Evolutionary conservation across 2,888 invertebrate genomes (phyloP).

Genomic region (Chaetoderma sp.): DNA sequence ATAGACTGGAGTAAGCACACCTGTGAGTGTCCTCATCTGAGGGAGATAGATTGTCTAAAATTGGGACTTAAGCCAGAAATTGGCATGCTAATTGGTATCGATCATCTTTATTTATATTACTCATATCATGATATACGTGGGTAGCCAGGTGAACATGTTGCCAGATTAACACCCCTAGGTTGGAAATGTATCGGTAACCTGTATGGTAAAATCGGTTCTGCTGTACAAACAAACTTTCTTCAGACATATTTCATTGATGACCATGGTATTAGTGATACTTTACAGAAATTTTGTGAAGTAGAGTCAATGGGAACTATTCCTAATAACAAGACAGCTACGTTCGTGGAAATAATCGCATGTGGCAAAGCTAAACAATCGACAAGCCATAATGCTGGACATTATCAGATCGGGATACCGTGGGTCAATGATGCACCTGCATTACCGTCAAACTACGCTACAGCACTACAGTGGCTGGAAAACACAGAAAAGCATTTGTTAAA

Average conservation of each 20-base stretch:
- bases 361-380: conserved; percentile 3
- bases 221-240: not conserved
- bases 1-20: conserved; percentile 18
- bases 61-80: not conserved
- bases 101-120: conserved; percentile 26
- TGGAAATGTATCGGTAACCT: conserved; percentile 35
- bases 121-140: conserved; percentile 25
- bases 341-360: not conserved
- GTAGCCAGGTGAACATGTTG: conserved; percentile 28
- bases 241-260: conserved; percentile 7
- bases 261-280: not conserved
- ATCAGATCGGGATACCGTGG: conserved; percentile 33
- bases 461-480: conserved; percentile 13
- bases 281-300: conserved; percentile 30
- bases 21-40: conserved; percentile 12
- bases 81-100: conserved; percentile 31
- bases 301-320: not conserved
- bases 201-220: not conserved
- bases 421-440: conserved; percentile 15
- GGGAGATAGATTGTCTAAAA: conserved; percentile 11
- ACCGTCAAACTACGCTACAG: conserved; percentile 19
- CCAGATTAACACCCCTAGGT: conserved; percentile 23
- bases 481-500: conserved; percentile 27
- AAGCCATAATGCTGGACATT: conserved; percentile 16
- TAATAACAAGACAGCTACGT: not conserved